Conservation (phyloP, 2,797 vertebrate species). For the Coreius guichenoti region DNA sequence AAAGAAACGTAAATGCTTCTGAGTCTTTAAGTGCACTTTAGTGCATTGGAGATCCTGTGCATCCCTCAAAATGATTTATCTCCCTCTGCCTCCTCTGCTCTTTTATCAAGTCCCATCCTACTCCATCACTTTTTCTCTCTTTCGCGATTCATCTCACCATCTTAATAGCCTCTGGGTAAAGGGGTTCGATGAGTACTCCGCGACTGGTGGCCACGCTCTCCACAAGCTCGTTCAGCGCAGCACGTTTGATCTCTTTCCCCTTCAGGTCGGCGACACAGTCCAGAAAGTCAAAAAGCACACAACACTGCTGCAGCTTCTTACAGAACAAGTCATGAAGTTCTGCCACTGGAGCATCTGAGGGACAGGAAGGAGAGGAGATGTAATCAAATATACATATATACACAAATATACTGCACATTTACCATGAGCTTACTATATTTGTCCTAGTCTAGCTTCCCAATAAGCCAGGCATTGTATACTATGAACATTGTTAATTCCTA, state of each 20-base stretch:
- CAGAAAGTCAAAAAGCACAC: conserved; percentile 92
- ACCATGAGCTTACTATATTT: background rate
- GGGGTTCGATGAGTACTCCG: conserved; percentile 90
- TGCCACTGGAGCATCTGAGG: conserved; percentile 86
- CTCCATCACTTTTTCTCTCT: conserved; percentile 42
- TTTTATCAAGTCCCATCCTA: conserved; percentile 36
- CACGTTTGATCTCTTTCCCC: conserved; percentile 94
- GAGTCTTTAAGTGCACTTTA: conserved; percentile 48
- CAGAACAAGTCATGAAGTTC: conserved; percentile 92
- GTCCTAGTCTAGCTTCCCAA: background rate
- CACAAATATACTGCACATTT: background rate
- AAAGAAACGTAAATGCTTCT: conserved; percentile 33
- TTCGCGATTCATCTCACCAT: conserved; percentile 78
- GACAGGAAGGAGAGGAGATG: conserved; percentile 11
- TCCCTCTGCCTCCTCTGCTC: conserved; percentile 17
- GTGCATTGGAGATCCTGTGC: conserved; percentile 36
- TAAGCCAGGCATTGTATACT: background rate
- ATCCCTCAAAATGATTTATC: conserved; percentile 28
- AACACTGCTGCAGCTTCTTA: conserved; percentile 94
- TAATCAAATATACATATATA: background rate
- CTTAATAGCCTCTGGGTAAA: conserved; percentile 92
- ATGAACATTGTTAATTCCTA: background rate
- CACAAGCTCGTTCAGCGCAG: conserved; percentile 91
- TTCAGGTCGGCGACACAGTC: conserved; percentile 94
- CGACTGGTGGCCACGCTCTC: conserved; percentile 91